Conservation (phyloP, 92 coral and sea anemone genomes). For the Parazoanthus darwini region DNA sequence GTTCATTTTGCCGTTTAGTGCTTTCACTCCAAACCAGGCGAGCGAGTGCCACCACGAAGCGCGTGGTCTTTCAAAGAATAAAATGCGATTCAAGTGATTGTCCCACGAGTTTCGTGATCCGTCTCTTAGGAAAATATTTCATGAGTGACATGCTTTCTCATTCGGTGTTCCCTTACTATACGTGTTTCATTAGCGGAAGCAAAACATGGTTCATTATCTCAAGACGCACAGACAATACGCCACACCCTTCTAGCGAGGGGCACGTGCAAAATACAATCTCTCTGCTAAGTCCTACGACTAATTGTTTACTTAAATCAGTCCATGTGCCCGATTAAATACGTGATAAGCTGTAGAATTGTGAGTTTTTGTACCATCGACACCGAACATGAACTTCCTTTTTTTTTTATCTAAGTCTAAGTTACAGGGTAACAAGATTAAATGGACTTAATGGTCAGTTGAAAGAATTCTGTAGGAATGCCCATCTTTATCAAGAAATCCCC, state of each 20-base stretch:
- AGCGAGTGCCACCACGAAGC: background rate
- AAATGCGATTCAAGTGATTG: background rate
- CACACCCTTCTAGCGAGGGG: constrained; percentile 80
- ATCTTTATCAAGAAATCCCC: background rate
- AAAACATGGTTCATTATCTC: constrained; percentile 64
- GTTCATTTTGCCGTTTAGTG: constrained; percentile 20
- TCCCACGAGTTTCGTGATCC: constrained; percentile 27
- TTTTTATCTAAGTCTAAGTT: background rate
- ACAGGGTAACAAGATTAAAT: background rate
- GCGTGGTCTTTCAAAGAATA: background rate
- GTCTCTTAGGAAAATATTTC: constrained; percentile 22
- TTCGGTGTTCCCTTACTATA: constrained; percentile 47
- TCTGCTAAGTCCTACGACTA: constrained; percentile 53
- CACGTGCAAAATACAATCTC: constrained; percentile 86
- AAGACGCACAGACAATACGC: constrained; percentile 65
- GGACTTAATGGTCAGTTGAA: background rate
- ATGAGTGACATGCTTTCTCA: constrained; percentile 40
- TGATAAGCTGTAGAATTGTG: constrained; percentile 26
- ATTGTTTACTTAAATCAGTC: constrained; percentile 66
- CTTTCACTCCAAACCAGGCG: background rate
- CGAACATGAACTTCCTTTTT: background rate
- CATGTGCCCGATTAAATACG: constrained; percentile 57
- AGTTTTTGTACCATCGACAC: background rate
- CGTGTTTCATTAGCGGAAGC: constrained; percentile 58
- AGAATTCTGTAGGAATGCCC: background rate